These are phyloP conservation scores for Radopholus similis DNA, from an alignment of 1,140 invertebrate species.

Conservation along the genomic window DNA sequence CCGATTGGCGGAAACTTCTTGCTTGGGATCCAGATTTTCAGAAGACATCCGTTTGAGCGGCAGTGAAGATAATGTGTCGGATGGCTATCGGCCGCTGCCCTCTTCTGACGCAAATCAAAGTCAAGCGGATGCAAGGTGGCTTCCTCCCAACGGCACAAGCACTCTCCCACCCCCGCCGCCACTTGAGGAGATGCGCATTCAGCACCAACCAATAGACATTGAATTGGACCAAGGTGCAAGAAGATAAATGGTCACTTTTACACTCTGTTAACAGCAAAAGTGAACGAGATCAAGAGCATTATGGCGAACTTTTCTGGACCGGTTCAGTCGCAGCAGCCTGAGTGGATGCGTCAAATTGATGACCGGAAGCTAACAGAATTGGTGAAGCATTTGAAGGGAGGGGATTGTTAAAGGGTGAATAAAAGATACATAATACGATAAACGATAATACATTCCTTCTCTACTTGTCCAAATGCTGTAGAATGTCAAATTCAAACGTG, in stretches of 20 bases:
- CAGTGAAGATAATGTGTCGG: background rate
- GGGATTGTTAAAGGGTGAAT: too few species aligned
- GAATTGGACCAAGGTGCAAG: conserved; percentile 8
- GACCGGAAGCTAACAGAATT: background rate
- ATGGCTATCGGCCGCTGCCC: conserved; percentile 5
- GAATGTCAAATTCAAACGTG: too few species aligned
- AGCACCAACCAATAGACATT: conserved; percentile 5
- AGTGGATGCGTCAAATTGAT: conserved; percentile 8
- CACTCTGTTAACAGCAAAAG: background rate
- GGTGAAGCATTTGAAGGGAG: background rate
- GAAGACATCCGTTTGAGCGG: background rate
- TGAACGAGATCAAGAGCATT: conserved; percentile 3
- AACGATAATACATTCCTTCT: too few species aligned
- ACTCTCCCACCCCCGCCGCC: background rate
- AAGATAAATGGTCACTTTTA: background rate
- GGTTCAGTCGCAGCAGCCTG: background rate
- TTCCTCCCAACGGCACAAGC: background rate
- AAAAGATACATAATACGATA: too few species aligned
- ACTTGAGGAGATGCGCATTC: background rate
- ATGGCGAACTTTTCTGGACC: background rate
- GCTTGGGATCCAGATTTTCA: background rate
- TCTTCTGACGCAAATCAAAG: background rate
- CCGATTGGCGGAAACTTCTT: background rate
- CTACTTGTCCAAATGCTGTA: too few species aligned
- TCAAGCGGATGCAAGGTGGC: background rate